Evolutionary conservation across 2,888 invertebrate genomes (phyloP).

Genomic region (Apamea monoglypha): DNA sequence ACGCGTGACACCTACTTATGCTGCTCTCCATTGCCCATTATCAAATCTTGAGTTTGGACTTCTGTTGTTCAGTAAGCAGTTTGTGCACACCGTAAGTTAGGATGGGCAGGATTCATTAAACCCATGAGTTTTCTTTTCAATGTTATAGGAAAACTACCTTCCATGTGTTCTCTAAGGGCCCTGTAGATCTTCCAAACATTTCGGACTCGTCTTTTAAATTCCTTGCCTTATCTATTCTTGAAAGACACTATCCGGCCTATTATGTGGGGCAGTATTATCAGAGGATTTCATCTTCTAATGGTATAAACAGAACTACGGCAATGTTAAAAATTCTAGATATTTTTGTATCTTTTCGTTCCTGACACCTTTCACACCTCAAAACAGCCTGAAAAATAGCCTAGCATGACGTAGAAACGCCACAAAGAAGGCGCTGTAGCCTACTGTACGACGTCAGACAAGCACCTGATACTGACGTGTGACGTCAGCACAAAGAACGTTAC

Average conservation of each 20-base stretch:
- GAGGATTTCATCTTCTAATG: background rate
- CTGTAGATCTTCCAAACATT: background rate
- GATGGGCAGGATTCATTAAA: background rate
- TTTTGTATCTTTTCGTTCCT: conserved; percentile 1
- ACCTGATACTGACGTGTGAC: conserved; percentile 67
- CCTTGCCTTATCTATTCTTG: background rate
- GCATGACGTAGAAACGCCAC: conserved; percentile 4
- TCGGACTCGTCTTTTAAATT: background rate
- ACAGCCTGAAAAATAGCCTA: conserved; percentile 20
- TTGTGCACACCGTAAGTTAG: background rate
- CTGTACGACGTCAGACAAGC: conserved; percentile 45
- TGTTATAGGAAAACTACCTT: background rate
- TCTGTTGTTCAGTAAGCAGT: background rate
- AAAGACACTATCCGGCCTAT: background rate
- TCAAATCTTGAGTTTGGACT: background rate
- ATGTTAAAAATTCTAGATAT: background rate
- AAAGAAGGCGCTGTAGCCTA: conserved; percentile 49
- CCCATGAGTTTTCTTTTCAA: background rate
- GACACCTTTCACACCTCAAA: conserved; percentile 16
- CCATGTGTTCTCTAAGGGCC: no score
- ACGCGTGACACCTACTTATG: background rate
- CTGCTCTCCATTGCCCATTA: background rate
- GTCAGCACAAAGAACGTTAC: conserved; percentile 68
- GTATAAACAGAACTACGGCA: background rate
- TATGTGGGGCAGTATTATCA: background rate